Evolutionary conservation across 2,888 invertebrate species (phyloP), one percentile per base, ranked within the genome.

Genomic region (Apotomis capreana): DNA sequence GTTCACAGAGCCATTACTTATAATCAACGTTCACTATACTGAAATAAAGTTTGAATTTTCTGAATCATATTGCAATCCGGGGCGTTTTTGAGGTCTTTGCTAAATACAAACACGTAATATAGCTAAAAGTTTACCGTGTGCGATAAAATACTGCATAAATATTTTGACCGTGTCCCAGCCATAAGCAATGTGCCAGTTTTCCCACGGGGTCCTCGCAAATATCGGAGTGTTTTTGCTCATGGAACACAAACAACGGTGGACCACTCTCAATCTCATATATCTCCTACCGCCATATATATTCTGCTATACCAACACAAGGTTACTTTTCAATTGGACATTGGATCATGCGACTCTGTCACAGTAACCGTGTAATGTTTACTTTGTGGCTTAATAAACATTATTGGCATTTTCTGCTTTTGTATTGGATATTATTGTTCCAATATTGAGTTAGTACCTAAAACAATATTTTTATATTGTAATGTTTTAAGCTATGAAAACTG

Each of bases 201-300:
- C 70, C 70, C 70, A 70, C 70, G 70, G 40, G 65, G 37, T 55
- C n/a, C 60, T 26, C 37, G 51, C 67, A 62, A 70, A 64, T 58
- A 57, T 61, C 51, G 40, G 9, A 49, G 51, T 68, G 46, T 62
- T 70, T 71, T 71, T 67, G 51, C 61, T 57, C 40, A 68, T 67
- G 57, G 12, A 68, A 67, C 49, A 49, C 13, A 62, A 44, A 71
- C 67, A 68, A 67, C 44, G 26, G 55, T 36, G 5, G 13, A 54
- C 44, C 44, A 64, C 54, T 46, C 55, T 46, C 55, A 46, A 46
- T 65, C 46, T 65, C 15, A 26, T 26, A 26, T 26, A 26, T 15
- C 8, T 26, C 3, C 10, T 10, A 12, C 44, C 5, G 4, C 12
- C 15, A 3, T 52, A 9, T 40, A 54, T 40, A 9, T 54, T 63